Evolutionary conservation across 2,888 invertebrate genomes (phyloP).

Genomic region (Tholera decimalis): DNA sequence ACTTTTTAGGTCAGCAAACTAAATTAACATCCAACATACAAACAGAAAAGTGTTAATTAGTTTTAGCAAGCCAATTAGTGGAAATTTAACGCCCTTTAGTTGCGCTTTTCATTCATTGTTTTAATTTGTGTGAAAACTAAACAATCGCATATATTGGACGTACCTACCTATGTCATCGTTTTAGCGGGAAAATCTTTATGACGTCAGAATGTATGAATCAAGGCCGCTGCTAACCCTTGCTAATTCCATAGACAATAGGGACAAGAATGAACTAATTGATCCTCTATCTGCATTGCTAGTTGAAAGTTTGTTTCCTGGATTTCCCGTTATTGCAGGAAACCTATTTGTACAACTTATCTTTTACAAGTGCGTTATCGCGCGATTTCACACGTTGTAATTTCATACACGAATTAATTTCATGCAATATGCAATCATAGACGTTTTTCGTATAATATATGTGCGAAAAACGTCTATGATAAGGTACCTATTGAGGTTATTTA

Average conservation of each 20-base stretch:
- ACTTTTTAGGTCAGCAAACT: constrained; percentile 40
- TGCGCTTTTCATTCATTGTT: constrained; percentile 20
- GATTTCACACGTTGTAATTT: constrained; percentile 28
- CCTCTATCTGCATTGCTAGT: not conserved
- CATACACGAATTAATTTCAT: constrained; percentile 41
- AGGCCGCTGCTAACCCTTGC: not conserved
- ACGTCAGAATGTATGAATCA: not conserved
- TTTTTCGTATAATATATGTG: not conserved
- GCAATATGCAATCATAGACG: not conserved
- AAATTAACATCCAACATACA: constrained; percentile 12
- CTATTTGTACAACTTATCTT: constrained; percentile 26
- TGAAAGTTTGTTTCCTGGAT: constrained; percentile 1
- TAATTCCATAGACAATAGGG: too few species aligned
- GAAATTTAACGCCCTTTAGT: constrained; percentile 1
- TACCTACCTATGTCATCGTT: not conserved
- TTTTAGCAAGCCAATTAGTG: constrained; percentile 23
- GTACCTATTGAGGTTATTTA: constrained; percentile 1
- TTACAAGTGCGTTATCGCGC: constrained; percentile 20
- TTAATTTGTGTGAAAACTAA: not conserved
- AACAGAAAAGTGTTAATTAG: constrained; percentile 17
- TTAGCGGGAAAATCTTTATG: constrained; percentile 11
- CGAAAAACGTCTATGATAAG: too few species aligned
- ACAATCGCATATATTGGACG: not conserved
- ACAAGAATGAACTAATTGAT: too few species aligned
- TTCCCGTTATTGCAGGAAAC: constrained; percentile 2